Base-by-base conservation (phyloP, 2,113 vertebrate species). In the Oncorhynchus clarkii region DNA sequence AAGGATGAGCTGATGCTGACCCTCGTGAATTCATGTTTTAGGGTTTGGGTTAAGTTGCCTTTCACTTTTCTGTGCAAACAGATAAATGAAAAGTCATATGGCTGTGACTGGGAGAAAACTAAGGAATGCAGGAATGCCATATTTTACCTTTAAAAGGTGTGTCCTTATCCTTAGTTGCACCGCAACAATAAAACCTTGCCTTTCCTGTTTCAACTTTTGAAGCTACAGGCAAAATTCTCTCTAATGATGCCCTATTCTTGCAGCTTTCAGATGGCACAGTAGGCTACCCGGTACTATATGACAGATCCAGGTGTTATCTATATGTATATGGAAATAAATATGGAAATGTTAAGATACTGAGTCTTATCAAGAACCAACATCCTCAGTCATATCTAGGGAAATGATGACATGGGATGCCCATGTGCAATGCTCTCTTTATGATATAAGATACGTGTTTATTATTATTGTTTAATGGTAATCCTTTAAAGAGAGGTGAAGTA, bases 141-240 rank as follows among this genome's bases (percentile, higher is more conserved):
- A 62, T 85, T 79, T 82, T 22, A 64, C 76, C 2, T 74, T 65
- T 18, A 22, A 62, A 62, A 86, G 84, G 82, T 69, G 78, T 68
- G 80, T 70, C 67, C 31, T 27, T 83, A 68, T 70, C 29, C 22
- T 8, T 12, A 18, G 64, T 12, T 13, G 1, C 4, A 31, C 0
- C 48, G 68, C 31, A 6, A 57, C 13, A 69, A 67, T 77, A 73
- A 83, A 77, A 29, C 18, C 54, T 76, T 67, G 65, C 49, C 71
- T 64, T 2, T 66, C 60, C 29, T 4, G 24, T 29, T 72, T 84
- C 34, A 79, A 82, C 82, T 9, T 54, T 31, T 75, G 45, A 51
- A 48, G 34, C 39, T 24, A 45, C 39, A 72, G 9, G 18, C 45
- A 62, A 13, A 48, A 26, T 51, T 6, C 7, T 14, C 45, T 54